Evolutionary conservation across 2,797 vertebrate species (phyloP), one percentile per base, ranked within the genome.

Genomic region (Liparis tanakae): DNA sequence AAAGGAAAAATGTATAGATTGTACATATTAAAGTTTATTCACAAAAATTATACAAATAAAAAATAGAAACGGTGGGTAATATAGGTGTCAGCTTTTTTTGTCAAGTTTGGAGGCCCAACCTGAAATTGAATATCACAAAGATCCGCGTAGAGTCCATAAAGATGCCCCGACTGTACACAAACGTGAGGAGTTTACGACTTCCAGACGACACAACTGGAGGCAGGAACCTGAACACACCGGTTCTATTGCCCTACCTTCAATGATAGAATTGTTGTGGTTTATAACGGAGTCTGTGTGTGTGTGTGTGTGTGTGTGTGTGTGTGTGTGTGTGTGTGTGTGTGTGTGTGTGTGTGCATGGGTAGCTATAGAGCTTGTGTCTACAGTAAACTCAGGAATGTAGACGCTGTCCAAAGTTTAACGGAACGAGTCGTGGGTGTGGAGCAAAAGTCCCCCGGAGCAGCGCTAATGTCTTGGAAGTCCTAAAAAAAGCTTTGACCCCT

Each of bases 401-500:
- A 90, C 84, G 65, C 67, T 61, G 85, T 85, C 85, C 85, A 89
- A 82, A 85, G 85, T 82, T 80, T 83, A 78, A 81, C 61, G 82
- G 81, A 87, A 78, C 12, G 37, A 68, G 78, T 82, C 60, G 79
- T 90, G 88, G 90, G 86, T 71, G 88, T 79, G 75, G 79, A 84
- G 70, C 57, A 65, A 77, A 83, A 80, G 73, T 89, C 81, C 90
- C 84, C 73, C 3, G 15, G 88, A 90, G 91, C 79, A 72, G 74
- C 82, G 82, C 71, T 74, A 80, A 74, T 76, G 85, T 92, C 89
- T 90, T 78, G 39, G 80, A 85, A 85, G 83, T 81, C 80, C 83
- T 88, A 78, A 86, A 83, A 82, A 82, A 83, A n/a, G 82, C 78
- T 80, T 70, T 88, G 90, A 92, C 92, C 88, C 88, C 77, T 51